Percentiles rank a stretch among this genome's conserved stretches.
Conservation (phyloP, 2,797 vertebrate species). For the Australoheros facetus region DNA sequence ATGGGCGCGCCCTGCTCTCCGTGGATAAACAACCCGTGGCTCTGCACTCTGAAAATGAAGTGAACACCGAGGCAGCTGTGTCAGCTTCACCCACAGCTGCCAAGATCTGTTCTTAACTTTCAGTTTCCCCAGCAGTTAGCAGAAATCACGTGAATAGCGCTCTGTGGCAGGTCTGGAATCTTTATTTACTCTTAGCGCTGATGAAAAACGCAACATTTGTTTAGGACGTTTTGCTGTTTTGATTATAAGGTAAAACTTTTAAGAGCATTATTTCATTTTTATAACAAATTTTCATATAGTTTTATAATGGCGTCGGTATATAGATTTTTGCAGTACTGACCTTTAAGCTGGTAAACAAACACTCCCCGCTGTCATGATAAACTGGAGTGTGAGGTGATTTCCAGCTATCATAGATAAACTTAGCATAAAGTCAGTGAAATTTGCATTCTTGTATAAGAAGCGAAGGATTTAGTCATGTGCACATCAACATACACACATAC, state of each 20-base stretch:
- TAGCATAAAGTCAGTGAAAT: background rate
- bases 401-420: accelerated
- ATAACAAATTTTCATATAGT: background rate
- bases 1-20: background rate
- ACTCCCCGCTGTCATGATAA: background rate
- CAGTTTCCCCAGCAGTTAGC: conserved; percentile 1
- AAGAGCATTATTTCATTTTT: accelerated
- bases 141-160: conserved; percentile 21
- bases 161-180: too few relatives aligned
- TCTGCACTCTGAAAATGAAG: accelerated
- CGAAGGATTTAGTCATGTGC: too few relatives aligned
- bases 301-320: accelerated
- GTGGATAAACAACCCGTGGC: background rate
- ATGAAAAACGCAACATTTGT: background rate
- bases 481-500: too few relatives aligned
- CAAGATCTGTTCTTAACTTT: conserved; percentile 18
- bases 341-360: background rate
- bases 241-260: too few relatives aligned
- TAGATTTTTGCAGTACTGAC: background rate
- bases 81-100: background rate
- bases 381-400: accelerated
- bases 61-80: background rate
- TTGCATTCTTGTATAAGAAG: background rate
- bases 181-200: background rate
- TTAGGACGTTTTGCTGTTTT: background rate